Conservation (phyloP, 2,113 vertebrate species). For the Xenus cinereus region DNA sequence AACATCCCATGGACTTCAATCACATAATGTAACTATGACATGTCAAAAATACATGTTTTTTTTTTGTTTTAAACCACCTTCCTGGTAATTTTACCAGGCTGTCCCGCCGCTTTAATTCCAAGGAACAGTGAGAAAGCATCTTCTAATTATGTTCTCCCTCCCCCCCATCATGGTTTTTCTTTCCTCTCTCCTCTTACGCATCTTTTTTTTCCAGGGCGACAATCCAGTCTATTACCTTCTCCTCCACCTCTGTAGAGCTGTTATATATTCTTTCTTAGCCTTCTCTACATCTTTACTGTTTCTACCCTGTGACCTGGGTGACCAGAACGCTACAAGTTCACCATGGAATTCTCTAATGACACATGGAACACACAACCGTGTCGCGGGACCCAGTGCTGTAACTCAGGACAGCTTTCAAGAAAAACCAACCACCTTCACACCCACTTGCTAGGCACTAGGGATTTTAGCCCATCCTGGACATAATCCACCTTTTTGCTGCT, state of each 20-base stretch:
- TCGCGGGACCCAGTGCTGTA: not conserved
- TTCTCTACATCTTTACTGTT: not conserved
- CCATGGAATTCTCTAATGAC: not conserved
- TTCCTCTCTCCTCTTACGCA: not conserved
- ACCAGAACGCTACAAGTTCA: not conserved
- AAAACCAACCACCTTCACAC: not conserved
- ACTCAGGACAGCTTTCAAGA: not conserved
- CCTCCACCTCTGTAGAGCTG: too few relatives aligned
- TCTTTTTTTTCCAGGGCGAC: not conserved
- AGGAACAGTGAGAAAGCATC: not conserved
- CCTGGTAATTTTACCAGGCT: not conserved
- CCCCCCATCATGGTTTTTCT: not conserved
- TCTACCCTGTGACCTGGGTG: not conserved
- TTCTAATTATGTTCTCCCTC: not conserved
- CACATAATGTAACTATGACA: fast-evolving
- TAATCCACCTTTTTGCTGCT: not conserved
- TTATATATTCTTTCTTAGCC: not conserved
- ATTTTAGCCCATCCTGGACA: not conserved
- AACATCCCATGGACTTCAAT: not conserved
- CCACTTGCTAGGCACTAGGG: not conserved
- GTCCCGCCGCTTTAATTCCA: not conserved
- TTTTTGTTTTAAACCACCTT: not conserved
- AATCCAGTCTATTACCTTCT: not conserved
- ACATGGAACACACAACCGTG: not conserved
- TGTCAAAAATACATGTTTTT: not conserved